phyloP scores from a whole-genome alignment of 2,888 invertebrate genomes.

The Caradrina clavipalpis region DNA sequence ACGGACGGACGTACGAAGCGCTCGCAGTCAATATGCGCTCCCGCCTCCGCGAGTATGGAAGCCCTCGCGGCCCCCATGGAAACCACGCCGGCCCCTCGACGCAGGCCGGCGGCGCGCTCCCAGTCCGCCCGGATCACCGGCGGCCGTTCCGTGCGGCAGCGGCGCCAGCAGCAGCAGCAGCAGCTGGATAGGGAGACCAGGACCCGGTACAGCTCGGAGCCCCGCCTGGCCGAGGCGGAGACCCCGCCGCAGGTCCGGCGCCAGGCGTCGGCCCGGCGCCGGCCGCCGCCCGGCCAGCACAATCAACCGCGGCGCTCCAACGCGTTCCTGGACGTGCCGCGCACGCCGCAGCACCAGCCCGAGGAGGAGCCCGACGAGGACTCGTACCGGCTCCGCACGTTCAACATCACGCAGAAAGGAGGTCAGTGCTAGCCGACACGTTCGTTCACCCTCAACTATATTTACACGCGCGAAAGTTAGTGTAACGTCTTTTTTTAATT shows the following conservation, averaged over 20 bases:
- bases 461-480: slow-evolving; percentile 78
- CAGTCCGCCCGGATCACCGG: slow-evolving; percentile 94
- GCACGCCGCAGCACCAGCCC: slow-evolving; percentile 77
- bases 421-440: slow-evolving; percentile 88
- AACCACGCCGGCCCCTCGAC: slow-evolving; percentile 90
- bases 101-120: slow-evolving; percentile 93
- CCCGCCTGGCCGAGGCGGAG: slow-evolving; percentile 92
- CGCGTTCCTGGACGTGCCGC: slow-evolving; percentile 94
- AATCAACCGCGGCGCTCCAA: slow-evolving; percentile 92
- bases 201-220: slow-evolving; percentile 92
- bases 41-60: slow-evolving; percentile 93
- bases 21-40: slow-evolving; percentile 94
- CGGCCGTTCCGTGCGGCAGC: slow-evolving; percentile 90
- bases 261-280: slow-evolving; percentile 91
- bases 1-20: slow-evolving; percentile 93
- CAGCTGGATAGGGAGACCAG: slow-evolving; percentile 89
- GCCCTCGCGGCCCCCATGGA: slow-evolving; percentile 90
- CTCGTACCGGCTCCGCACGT: slow-evolving; percentile 97
- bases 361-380: slow-evolving; percentile 95
- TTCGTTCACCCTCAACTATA: slow-evolving; percentile 85
- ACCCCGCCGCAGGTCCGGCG: slow-evolving; percentile 92
- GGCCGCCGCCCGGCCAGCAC: slow-evolving; percentile 87
- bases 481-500: slow-evolving; percentile 79
- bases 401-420: slow-evolving; percentile 98
- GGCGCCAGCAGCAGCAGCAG: slow-evolving; percentile 86